Percentiles rank a stretch among this genome's conserved stretches.
phyloP scores from a whole-genome alignment of 2,113 vertebrate genomes.

The Laterallus jamaicensis region DNA sequence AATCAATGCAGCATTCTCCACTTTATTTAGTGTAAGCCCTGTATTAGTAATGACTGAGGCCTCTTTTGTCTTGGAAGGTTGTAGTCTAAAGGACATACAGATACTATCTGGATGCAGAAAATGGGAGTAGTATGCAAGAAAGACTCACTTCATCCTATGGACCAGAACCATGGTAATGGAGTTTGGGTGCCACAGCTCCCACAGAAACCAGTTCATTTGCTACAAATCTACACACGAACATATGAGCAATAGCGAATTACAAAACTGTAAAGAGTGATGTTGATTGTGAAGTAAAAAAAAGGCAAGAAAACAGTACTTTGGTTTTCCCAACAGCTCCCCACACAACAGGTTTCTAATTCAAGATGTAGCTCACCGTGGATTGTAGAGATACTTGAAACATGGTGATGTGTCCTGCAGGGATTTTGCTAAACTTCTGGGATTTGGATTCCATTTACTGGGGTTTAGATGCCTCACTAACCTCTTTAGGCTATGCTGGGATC shows the following conservation, averaged over 20 bases:
- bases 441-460: background rate
- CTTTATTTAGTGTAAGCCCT: background rate
- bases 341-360: background rate
- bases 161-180: background rate
- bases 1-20: background rate
- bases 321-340: background rate
- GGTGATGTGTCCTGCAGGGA: background rate
- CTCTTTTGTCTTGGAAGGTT: background rate
- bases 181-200: background rate
- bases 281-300: background rate
- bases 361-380: background rate
- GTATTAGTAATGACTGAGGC: background rate
- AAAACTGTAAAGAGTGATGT: background rate
- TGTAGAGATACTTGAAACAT: background rate
- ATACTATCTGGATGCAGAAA: background rate
- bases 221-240: background rate
- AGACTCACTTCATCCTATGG: background rate
- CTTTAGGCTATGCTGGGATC: background rate
- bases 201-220: background rate
- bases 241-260: background rate
- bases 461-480: background rate
- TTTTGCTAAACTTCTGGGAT: conserved; percentile 6
- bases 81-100: background rate
- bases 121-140: background rate
- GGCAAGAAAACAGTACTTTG: background rate